phyloP scores from a whole-genome alignment of 1,140 invertebrate genomes.

The Lasaia peninsularis region DNA sequence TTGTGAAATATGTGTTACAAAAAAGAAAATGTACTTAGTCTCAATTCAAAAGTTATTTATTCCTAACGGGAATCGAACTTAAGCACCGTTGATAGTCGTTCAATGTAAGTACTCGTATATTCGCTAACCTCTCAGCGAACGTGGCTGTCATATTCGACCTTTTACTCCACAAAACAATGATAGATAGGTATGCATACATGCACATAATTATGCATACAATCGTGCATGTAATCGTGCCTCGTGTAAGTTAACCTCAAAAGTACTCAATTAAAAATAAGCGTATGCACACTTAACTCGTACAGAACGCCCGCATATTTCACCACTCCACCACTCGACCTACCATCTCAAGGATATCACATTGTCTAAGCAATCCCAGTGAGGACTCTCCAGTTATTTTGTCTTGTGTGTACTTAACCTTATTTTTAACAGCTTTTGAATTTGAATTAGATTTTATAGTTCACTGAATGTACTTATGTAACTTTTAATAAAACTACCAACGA shows the following conservation, averaged over 20 bases:
- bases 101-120: too few relatives aligned
- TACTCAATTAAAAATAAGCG: conserved; percentile 13
- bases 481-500: not conserved
- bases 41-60: too few relatives aligned
- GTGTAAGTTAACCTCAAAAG: not conserved
- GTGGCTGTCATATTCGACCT: too few relatives aligned
- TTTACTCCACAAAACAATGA: not conserved
- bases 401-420: conserved; percentile 28
- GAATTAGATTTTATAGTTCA: not conserved
- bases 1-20: too few relatives aligned
- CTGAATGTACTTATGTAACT: not conserved
- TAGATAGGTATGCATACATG: too few relatives aligned
- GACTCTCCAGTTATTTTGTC: conserved; percentile 21
- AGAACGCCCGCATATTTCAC: conserved; percentile 14
- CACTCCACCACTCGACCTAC: not conserved
- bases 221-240: not conserved
- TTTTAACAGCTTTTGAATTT: conserved; percentile 17
- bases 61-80: not conserved
- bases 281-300: conserved; percentile 18
- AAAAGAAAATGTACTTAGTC: too few relatives aligned
- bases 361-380: conserved; percentile 26
- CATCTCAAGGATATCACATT: conserved; percentile 16
- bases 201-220: not conserved
- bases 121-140: too few relatives aligned
- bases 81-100: not conserved